A percentile compares a stretch with the other conserved stretches of the same genome.
Evolutionary conservation across 37 sponge, comb jelly and placozoan species (phyloP).

Genomic region (Halichondria panicea): DNA sequence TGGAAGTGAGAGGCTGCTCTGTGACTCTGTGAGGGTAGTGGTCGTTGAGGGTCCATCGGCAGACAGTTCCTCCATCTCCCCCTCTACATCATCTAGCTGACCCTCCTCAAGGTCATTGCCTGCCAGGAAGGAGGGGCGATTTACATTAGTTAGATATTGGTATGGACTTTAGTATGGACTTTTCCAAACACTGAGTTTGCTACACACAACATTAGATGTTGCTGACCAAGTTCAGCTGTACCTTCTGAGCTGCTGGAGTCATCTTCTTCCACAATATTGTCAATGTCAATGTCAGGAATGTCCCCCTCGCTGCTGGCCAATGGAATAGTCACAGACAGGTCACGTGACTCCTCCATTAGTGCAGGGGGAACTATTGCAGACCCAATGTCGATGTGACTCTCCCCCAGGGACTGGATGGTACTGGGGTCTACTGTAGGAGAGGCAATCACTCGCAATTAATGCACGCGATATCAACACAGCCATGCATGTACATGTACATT

Average conservation of each 20-base stretch:
- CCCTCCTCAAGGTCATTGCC: conserved; percentile 2
- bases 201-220: too few species aligned
- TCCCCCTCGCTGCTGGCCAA: conserved; percentile 3
- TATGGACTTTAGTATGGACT: too few species aligned
- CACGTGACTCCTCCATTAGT: conserved; percentile 8
- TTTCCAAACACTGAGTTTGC: too few species aligned
- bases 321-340: neutral
- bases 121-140: neutral
- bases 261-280: conserved; percentile 22
- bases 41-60: neutral
- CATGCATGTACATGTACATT: conserved; percentile 16
- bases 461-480: too few species aligned
- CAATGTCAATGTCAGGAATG: conserved; percentile 40
- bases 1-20: neutral
- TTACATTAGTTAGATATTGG: too few species aligned
- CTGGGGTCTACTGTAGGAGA: too few species aligned
- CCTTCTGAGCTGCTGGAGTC: neutral
- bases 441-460: too few species aligned
- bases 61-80: neutral
- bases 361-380: neutral
- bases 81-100: neutral
- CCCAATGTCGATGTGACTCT: conserved; percentile 15
- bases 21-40: too few species aligned
- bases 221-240: conserved; percentile 13
- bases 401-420: conserved; percentile 10